Conservation (phyloP, 2,113 vertebrate genomes). For the Microcebus griseorufus region DNA sequence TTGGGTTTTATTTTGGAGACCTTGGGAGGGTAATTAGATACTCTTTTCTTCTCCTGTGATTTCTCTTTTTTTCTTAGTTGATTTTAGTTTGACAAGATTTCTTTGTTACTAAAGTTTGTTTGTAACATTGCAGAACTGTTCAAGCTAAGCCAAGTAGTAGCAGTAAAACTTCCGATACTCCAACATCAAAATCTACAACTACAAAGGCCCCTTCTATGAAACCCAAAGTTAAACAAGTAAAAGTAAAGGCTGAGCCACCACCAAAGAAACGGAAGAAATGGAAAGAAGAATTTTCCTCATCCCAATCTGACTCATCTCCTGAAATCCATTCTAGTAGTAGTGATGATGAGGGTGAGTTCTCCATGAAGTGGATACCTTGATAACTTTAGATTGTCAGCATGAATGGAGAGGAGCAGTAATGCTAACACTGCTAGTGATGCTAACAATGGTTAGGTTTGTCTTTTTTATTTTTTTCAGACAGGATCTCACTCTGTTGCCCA, state of each 20-base stretch:
- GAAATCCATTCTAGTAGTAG: conserved; percentile 86
- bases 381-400: neutral
- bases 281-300: conserved; percentile 94
- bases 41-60: neutral
- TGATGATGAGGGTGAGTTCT: conserved; percentile 90
- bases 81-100: conserved; percentile 40
- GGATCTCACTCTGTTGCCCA: too few relatives aligned
- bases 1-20: conserved; percentile 3
- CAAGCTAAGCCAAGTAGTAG: conserved; percentile 83
- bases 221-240: conserved; percentile 93
- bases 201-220: conserved; percentile 88
- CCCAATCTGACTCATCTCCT: conserved; percentile 91
- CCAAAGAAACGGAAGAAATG: conserved; percentile 98
- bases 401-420: neutral
- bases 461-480: neutral
- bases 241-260: conserved; percentile 94
- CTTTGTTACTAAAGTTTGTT: conserved; percentile 58
- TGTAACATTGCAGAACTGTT: conserved; percentile 81
- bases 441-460: neutral
- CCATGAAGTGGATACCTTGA: neutral
- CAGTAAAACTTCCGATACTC: conserved; percentile 84
- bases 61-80: conserved; percentile 14
- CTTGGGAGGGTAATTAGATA: neutral
- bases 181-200: conserved; percentile 85
- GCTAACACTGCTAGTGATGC: neutral